Evolutionary conservation across 2,113 vertebrate genomes (phyloP).

Genomic region (Hydrochoerus hydrochaeris): DNA sequence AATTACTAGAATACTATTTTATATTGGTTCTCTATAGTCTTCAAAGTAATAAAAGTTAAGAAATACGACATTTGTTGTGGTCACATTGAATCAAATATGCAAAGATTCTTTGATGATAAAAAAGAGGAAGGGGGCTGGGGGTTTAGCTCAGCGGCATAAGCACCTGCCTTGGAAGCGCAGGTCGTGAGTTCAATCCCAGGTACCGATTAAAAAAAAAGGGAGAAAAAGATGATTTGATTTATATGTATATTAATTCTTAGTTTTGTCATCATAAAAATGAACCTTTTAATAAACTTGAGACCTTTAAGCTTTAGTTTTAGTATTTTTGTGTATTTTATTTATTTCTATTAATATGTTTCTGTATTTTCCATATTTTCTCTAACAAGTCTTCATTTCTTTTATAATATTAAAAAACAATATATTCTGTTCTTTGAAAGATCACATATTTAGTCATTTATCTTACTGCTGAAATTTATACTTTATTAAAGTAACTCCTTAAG

Average conservation of each 20-base stretch:
- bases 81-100: not conserved
- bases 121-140: too few species aligned
- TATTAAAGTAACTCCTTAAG: not conserved
- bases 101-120: constrained; percentile 21
- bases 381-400: constrained; percentile 28
- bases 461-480: constrained; percentile 36
- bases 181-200: too few species aligned
- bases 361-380: constrained; percentile 38
- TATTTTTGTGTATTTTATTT: constrained; percentile 12
- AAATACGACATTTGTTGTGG: not conserved
- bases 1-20: not conserved
- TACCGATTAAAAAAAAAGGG: too few species aligned
- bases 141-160: too few species aligned
- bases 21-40: not conserved
- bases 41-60: constrained; percentile 55
- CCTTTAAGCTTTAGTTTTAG: not conserved
- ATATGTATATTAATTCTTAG: constrained; percentile 8
- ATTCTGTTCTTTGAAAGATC: not conserved
- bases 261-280: constrained; percentile 50
- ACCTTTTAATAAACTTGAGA: not conserved
- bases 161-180: too few species aligned
- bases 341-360: not conserved
- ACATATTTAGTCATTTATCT: not conserved
- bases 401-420: constrained; percentile 30
- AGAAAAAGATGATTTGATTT: not conserved